phyloP scores from a whole-genome alignment of 30 jellyfish, hydroid and myxozoan species.

The Phacellophora camtschatica region DNA sequence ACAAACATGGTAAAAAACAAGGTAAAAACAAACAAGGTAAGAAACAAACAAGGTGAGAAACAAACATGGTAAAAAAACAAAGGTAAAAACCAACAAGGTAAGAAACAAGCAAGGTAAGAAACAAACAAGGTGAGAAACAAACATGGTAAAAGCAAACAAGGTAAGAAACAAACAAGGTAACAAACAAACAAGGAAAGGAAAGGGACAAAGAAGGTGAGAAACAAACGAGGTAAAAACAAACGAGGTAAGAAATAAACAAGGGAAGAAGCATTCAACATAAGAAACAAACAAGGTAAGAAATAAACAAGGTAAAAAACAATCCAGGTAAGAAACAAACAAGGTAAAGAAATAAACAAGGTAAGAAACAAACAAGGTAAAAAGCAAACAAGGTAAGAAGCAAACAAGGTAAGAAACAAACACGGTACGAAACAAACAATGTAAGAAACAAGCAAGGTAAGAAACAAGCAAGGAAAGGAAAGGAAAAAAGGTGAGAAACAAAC shows the following conservation, averaged over 20 bases:
- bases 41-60: neutral
- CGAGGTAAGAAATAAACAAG: no score
- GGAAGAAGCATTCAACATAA: no score
- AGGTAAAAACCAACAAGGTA: neutral
- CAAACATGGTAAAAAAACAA: no score
- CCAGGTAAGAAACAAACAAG: neutral
- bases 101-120: neutral
- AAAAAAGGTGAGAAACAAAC: neutral
- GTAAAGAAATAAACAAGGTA: neutral
- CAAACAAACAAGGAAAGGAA: no score
- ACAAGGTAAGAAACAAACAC: conserved; percentile 71
- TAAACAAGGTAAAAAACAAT: neutral
- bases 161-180: neutral
- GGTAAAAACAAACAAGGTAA: neutral
- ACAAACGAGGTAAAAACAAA: no score
- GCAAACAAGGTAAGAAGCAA: neutral
- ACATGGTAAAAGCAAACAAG: neutral
- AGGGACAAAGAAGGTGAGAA: no score
- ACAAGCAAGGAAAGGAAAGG: neutral
- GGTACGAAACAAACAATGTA: conserved; percentile 54
- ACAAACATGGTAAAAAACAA: neutral
- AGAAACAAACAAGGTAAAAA: neutral
- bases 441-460: neutral
- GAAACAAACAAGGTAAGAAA: no score
- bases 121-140: neutral